Percentiles rank a stretch among this genome's conserved stretches.
These are phyloP conservation scores for Halcyon smyrnensis DNA, from an alignment of 2,797 vertebrate genomes.

Conservation along the genomic window DNA sequence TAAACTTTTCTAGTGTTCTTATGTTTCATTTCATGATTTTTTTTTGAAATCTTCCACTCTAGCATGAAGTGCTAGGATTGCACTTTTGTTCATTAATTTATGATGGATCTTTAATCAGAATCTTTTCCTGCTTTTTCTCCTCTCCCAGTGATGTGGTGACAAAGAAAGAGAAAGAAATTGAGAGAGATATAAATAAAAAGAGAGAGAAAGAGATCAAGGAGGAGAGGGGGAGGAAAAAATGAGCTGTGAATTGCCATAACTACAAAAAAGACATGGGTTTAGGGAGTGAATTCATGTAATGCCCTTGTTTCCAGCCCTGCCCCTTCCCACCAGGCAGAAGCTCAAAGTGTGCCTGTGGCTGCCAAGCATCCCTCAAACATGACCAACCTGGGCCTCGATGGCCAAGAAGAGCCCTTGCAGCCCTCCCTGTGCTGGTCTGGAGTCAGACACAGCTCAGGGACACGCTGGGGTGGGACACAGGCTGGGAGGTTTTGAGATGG, in stretches of 20 bases:
- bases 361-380: background rate
- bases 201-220: too few species aligned
- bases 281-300: background rate
- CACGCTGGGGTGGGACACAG: background rate
- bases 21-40: constrained; percentile 67
- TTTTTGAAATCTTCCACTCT: constrained; percentile 54
- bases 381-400: rapidly evolving
- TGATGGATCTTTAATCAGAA: constrained; percentile 70
- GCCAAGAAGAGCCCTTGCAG: background rate
- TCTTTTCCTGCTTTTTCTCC: constrained; percentile 44
- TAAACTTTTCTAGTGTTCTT: constrained; percentile 77
- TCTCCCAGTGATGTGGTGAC: background rate
- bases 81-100: constrained; percentile 68
- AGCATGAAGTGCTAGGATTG: constrained; percentile 57
- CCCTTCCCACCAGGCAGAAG: background rate
- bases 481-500: background rate
- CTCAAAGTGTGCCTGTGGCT: background rate
- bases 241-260: background rate
- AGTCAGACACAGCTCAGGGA: too few species aligned
- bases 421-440: background rate
- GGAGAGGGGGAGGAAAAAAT: rapidly evolving
- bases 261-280: background rate
- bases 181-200: background rate
- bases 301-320: background rate
- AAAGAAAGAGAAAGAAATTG: constrained; percentile 6